phyloP scores from a whole-genome alignment of 2,888 invertebrate species.

The Aromia moschata region DNA sequence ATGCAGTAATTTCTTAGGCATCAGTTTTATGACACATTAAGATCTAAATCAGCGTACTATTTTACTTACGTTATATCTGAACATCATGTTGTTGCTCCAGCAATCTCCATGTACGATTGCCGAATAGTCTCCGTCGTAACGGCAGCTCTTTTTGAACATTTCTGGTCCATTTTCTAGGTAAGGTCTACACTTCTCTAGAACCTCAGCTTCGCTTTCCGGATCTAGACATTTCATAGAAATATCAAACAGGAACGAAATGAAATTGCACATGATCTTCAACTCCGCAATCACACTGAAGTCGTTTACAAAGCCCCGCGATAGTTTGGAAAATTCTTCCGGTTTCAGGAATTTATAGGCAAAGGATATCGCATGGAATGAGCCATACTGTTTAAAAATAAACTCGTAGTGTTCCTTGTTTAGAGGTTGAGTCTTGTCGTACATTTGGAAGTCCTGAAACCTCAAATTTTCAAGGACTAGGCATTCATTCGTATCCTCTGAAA shows the following conservation, averaged over 20 bases:
- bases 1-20: no score
- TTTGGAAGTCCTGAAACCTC: slow-evolving; percentile 29
- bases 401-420: slow-evolving; percentile 41
- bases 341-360: slow-evolving; percentile 38
- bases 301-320: neutral
- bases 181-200: neutral
- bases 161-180: neutral
- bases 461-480: slow-evolving; percentile 38
- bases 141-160: neutral
- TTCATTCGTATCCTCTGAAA: slow-evolving; percentile 24
- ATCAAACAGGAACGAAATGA: neutral
- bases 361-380: slow-evolving; percentile 43
- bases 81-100: slow-evolving; percentile 51
- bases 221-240: neutral
- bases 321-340: slow-evolving; percentile 28
- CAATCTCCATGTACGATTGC: slow-evolving; percentile 52
- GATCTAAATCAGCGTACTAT: no score
- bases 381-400: slow-evolving; percentile 43
- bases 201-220: slow-evolving; percentile 1
- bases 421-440: slow-evolving; percentile 19
- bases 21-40: no score
- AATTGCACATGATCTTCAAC: neutral
- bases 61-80: slow-evolving; percentile 49
- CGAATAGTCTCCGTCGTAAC: slow-evolving; percentile 24
- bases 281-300: neutral